A percentile compares a stretch with the other conserved stretches of the same genome.
Conservation (phyloP, 2,888 invertebrate species). For the Thecophora atra region DNA sequence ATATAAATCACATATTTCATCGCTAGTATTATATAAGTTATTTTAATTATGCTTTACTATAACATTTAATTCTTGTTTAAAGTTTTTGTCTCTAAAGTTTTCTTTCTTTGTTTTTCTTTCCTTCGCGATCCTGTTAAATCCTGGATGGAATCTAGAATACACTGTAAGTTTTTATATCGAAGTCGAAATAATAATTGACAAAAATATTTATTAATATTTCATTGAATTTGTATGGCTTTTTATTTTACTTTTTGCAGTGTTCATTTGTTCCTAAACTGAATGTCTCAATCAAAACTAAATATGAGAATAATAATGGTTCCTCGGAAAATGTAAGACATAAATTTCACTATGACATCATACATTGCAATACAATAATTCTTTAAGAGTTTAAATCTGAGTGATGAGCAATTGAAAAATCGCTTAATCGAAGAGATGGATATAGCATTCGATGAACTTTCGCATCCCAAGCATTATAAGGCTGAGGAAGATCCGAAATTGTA, state of each 20-base stretch:
- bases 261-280: conserved; percentile 88
- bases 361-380: conserved; percentile 49
- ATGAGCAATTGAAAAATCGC: conserved; percentile 77
- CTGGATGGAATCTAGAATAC: conserved; percentile 69
- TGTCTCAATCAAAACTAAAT: conserved; percentile 87
- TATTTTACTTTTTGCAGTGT: conserved; percentile 73
- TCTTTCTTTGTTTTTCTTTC: conserved; percentile 23
- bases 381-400: conserved; percentile 78
- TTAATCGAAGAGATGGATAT: conserved; percentile 86
- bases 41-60: no score
- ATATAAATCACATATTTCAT: no score
- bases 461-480: conserved; percentile 87
- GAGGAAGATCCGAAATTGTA: conserved; percentile 88
- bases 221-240: conserved; percentile 53
- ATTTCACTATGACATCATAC: not conserved
- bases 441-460: conserved; percentile 82
- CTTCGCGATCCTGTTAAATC: not conserved
- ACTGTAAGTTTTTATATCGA: conserved; percentile 72
- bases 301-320: conserved; percentile 88
- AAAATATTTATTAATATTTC: no score
- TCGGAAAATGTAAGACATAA: conserved; percentile 90
- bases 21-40: no score
- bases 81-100: not conserved
- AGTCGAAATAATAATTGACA: no score
- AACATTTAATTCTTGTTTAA: no score